Base-by-base conservation (phyloP, 2,797 vertebrate genomes). In the Gallinago stenura region DNA sequence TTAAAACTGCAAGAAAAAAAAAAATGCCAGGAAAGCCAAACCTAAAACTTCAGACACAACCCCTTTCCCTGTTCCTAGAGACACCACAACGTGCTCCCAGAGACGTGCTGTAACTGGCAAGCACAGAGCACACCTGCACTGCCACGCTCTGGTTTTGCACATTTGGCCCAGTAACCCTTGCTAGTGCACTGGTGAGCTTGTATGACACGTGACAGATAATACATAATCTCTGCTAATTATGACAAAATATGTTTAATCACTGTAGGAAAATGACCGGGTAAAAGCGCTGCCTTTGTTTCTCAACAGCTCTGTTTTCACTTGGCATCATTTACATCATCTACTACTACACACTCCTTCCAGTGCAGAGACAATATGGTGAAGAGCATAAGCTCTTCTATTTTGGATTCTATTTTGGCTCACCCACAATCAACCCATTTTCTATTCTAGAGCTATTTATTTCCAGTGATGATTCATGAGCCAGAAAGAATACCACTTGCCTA, bases 381-480 rank as follows among this genome's bases (percentile, higher is more conserved):
- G 54, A 87, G 61, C 79, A 61, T 28, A 61, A 93, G 79, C 73
- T 68, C 48, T 91, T 94, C 93, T 95, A 12, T 88, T 96, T 94
- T 83, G 57, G 91, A 37, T 88, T 90, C 76, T 96, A 7, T 95
- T 95, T 95, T 97, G 95, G 89, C 91, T 96, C 79, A 71, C 69
- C 68, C 72, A 93, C 72, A 94, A 90, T 86, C 87, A 96, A 96
- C 58, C 62, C 54, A 87, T 83, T 94, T 95, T 94, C 80, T 96
- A 86, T 94, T 95, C 83, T 83, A 56, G 85, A 91, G 62, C 76
- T 93, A 35, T 90, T 91, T 94, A 81, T 91, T 95, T 86, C 66
- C 86, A 86, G 79, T 5, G 3, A 79, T 88, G 93, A 91, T 45
- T 89, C 86, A 95, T 73, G 80, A 95, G 87, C 89, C 91, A 94